Conservation (phyloP, 2,888 invertebrate genomes). For the Beris chalybata region DNA sequence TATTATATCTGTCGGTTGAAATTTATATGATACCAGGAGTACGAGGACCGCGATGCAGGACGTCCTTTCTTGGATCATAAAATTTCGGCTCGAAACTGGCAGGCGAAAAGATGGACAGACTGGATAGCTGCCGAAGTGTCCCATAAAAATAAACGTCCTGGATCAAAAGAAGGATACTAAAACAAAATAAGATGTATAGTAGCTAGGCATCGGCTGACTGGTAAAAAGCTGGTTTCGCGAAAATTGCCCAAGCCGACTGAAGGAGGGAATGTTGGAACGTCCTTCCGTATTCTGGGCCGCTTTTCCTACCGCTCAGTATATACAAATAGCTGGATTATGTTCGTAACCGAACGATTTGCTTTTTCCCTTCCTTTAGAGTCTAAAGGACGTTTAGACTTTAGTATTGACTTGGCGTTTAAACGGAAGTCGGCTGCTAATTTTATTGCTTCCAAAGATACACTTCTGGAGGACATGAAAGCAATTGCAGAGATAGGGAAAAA, state of each 20-base stretch:
- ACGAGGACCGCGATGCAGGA: too few species aligned
- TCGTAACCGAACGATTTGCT: neutral
- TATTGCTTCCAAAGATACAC: neutral
- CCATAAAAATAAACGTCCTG: slow-evolving; percentile 26
- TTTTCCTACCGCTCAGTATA: too few species aligned
- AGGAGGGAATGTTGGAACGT: too few species aligned
- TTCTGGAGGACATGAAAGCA: slow-evolving; percentile 7
- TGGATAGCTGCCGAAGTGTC: slow-evolving; percentile 23
- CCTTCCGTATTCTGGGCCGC: too few species aligned
- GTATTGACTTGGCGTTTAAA: slow-evolving; percentile 20
- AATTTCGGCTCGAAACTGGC: too few species aligned
- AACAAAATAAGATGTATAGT: neutral
- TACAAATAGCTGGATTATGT: too few species aligned
- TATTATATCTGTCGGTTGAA: too few species aligned
- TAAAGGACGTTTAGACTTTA: too few species aligned
- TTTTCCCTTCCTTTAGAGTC: slow-evolving; percentile 2
- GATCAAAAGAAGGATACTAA: neutral
- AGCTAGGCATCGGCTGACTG: neutral
- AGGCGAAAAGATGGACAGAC: neutral
- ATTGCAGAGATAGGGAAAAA: slow-evolving; percentile 1
- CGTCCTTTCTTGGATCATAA: too few species aligned
- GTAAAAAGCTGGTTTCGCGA: neutral
- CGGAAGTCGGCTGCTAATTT: neutral
- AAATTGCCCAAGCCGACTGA: too few species aligned
- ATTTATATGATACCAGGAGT: too few species aligned